Evolutionary conservation across 2,113 vertebrate genomes (phyloP).

Genomic region (Murina feae): DNA sequence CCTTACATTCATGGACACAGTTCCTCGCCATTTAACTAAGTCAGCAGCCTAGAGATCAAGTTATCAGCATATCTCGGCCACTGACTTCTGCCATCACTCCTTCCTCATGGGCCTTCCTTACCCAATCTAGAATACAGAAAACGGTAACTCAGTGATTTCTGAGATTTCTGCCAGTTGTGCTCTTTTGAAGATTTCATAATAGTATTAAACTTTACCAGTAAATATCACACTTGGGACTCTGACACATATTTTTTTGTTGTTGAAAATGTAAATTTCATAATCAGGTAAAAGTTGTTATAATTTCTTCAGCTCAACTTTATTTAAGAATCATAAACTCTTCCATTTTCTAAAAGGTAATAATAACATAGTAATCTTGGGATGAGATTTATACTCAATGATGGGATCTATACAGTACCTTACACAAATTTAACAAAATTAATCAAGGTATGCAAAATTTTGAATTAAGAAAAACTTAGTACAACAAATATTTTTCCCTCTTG

Average conservation of each 20-base stretch:
- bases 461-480: not conserved
- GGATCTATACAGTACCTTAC: not conserved
- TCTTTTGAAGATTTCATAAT: not conserved
- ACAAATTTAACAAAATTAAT: not conserved
- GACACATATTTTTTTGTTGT: not conserved
- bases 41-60: not conserved
- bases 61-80: not conserved
- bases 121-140: not conserved
- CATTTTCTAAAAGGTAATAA: not conserved
- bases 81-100: not conserved
- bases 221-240: not conserved
- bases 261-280: not conserved
- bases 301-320: conserved; percentile 10
- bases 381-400: not conserved
- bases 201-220: not conserved
- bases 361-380: not conserved
- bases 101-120: not conserved
- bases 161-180: not conserved
- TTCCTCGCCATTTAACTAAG: not conserved
- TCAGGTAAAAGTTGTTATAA: not conserved
- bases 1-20: not conserved
- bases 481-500: not conserved
- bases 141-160: not conserved
- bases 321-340: not conserved
- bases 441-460: not conserved